Conservation (phyloP, 2,888 invertebrate genomes). For the Toxonevra muliebris region DNA sequence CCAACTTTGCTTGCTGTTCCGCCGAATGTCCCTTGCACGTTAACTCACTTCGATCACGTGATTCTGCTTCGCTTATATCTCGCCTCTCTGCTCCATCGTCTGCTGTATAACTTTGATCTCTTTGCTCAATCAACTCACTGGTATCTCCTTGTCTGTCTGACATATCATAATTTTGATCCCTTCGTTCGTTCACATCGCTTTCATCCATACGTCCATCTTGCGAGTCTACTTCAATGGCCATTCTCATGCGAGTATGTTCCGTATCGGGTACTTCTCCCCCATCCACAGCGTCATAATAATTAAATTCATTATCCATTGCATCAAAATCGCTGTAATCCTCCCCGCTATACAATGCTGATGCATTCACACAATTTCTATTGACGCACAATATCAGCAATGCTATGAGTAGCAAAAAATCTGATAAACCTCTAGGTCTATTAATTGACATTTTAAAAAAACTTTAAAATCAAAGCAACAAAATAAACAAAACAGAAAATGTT, state of each 20-base stretch:
- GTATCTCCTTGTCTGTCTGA: background rate
- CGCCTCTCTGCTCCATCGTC: conserved; percentile 3
- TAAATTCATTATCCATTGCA: conserved; percentile 14
- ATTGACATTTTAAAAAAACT: conserved; percentile 15
- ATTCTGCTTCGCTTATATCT: background rate
- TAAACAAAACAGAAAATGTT: no score
- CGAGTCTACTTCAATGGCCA: background rate
- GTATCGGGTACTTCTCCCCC: background rate
- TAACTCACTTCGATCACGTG: background rate
- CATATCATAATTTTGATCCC: background rate
- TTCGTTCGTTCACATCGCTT: background rate
- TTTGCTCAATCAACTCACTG: background rate
- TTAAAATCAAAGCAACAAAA: no score
- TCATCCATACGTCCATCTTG: background rate
- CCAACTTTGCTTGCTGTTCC: conserved; percentile 21
- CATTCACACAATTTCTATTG: background rate
- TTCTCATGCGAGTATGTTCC: background rate
- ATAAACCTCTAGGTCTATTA: conserved; percentile 14
- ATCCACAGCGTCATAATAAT: conserved; percentile 13
- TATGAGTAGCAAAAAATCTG: conserved; percentile 19
- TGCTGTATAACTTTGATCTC: background rate
- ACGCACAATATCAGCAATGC: conserved; percentile 10
- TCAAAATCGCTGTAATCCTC: conserved; percentile 7
- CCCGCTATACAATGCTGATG: background rate
- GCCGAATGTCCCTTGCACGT: conserved; percentile 5